Evolutionary conservation across 2,113 vertebrate species (phyloP), one percentile per base, ranked within the genome.

Genomic region (Grus americana): DNA sequence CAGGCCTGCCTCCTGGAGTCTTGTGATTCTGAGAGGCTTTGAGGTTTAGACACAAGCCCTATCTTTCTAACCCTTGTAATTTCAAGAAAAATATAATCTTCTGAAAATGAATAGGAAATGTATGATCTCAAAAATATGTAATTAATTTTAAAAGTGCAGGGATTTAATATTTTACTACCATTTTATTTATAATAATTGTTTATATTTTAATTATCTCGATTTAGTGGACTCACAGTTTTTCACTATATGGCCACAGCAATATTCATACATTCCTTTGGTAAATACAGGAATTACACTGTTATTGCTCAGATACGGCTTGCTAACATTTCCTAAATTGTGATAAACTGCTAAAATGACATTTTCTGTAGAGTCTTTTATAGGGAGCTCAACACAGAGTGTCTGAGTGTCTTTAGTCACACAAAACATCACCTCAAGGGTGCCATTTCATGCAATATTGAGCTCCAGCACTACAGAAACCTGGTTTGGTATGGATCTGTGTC

Each of bases 81-180:
- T 73, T 42, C 5, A 75, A 75, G 24, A 3, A 29, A 36, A 67
- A 86, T 22, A 5, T 12, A 11, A 12, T 20, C 24, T 52, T 66
- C 68, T 57, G 46, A 59, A 65, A 50, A 34, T 13, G 0, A 30
- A 11, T 29, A 14, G 14, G n/a, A 62, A 10, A 16, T 1, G 0
- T 12, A 4, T 38, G 63, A 83, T 5, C 13, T 49, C 23, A 73
- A 72, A 65, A 57, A 57, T 26, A 18, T 34, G 12, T 10, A 21
- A 59, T 36, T 55, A 23, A 6, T 59, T 72, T 47, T 24, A 2
- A 29, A 55, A 65, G 16, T 20, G 9, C 24, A 12, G 5, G 3
- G 9, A 14, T 86, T 71, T 47, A 44, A 11, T 79, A n/a, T 63
- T 87, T 71, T 38, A 17, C 32, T 13, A 7, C 10, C 36, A 3